Evolutionary conservation across 1,140 invertebrate species (phyloP).

Genomic region (Chrysomallon squamiferum): DNA sequence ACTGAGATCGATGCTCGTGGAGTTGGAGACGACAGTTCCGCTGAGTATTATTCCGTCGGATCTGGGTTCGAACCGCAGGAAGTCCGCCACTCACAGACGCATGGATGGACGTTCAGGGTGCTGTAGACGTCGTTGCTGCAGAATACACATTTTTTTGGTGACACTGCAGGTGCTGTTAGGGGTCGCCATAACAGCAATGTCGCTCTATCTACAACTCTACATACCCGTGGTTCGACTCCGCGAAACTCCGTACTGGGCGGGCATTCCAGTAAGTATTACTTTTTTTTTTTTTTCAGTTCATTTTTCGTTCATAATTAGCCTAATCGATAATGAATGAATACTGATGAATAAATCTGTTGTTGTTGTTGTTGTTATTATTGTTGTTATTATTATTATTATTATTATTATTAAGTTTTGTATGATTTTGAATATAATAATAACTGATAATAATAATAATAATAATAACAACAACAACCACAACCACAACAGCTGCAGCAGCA

Average conservation of each 20-base stretch:
- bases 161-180: constrained; percentile 35
- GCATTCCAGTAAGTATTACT: constrained; percentile 38
- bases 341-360: no score
- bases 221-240: constrained; percentile 22
- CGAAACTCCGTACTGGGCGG: constrained; percentile 44
- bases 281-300: not conserved
- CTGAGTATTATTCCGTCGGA: constrained; percentile 36
- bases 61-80: constrained; percentile 22
- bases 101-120: not conserved
- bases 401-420: not conserved
- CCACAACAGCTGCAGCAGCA: no score
- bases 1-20: constrained; percentile 36
- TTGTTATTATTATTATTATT: not conserved
- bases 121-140: constrained; percentile 21
- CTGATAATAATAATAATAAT: not conserved
- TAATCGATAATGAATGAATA: no score
- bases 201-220: constrained; percentile 30
- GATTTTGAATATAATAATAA: not conserved
- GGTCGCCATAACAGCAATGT: constrained; percentile 27
- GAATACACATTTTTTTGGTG: constrained; percentile 28
- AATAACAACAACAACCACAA: no score
- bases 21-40: constrained; percentile 40
- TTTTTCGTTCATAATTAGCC: not conserved
- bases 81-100: not conserved
- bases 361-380: not conserved